Evolutionary conservation across 2,113 vertebrate genomes (phyloP).

Genomic region (Anas platyrhynchos): DNA sequence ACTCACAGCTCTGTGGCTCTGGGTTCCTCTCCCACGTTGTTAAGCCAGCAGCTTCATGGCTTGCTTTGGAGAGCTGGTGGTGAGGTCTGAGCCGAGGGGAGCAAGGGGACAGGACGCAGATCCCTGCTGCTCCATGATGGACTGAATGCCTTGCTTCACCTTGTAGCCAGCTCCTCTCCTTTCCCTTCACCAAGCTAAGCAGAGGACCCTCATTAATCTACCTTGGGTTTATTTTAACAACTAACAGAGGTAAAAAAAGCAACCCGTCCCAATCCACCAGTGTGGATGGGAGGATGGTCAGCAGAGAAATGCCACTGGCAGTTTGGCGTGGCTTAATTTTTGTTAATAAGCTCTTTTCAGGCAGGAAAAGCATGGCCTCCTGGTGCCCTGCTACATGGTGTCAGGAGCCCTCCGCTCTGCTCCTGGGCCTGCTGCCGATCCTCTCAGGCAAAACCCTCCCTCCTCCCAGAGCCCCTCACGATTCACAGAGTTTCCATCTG

Average conservation of each 20-base stretch:
- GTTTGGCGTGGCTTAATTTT: not conserved
- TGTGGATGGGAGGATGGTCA: not conserved
- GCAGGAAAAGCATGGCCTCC: not conserved
- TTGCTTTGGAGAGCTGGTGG: not conserved
- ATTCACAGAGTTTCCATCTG: not conserved
- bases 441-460: not conserved
- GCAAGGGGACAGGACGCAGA: not conserved
- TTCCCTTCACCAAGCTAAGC: not conserved
- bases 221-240: not conserved
- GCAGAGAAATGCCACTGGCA: not conserved
- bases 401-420: not conserved
- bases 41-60: not conserved
- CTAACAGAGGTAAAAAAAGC: not conserved
- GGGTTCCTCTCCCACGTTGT: not conserved
- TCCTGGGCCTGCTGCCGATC: not conserved
- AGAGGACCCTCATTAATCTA: not conserved
- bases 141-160: not conserved
- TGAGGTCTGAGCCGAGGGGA: not conserved
- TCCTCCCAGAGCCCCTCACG: not conserved
- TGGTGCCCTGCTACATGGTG: not conserved
- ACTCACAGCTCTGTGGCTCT: not conserved
- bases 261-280: not conserved
- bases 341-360: not conserved
- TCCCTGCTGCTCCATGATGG: not conserved
- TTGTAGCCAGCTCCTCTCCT: not conserved